phyloP scores from a whole-genome alignment of 2,797 vertebrate genomes.

The Poeciliopsis paucimaculata region DNA sequence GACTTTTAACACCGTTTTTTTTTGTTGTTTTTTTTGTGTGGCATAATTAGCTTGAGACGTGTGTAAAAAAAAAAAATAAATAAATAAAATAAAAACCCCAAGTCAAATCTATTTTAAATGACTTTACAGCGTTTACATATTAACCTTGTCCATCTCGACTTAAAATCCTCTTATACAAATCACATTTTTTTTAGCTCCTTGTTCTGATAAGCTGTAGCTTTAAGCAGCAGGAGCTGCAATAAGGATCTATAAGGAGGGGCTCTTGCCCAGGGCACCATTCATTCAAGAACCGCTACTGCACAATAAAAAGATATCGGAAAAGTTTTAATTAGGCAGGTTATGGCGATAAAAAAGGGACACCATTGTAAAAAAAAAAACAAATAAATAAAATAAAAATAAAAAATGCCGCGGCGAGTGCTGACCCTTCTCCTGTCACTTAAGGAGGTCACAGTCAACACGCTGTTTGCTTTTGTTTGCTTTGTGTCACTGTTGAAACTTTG shows the following conservation, averaged over 20 bases:
- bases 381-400: too few species aligned
- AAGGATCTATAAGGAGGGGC: not conserved
- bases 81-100: too few species aligned
- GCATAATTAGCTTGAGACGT: not conserved
- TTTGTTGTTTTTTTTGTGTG: too few species aligned
- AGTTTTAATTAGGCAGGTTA: not conserved
- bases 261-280: not conserved
- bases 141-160: not conserved
- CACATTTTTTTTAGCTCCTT: not conserved
- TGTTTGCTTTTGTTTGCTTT: conserved; percentile 55
- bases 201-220: not conserved
- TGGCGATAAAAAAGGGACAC: not conserved
- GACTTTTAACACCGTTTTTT: too few species aligned
- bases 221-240: not conserved
- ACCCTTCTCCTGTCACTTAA: conserved; percentile 27
- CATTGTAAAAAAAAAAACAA: not conserved
- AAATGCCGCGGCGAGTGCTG: not conserved
- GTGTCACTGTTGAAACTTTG: conserved; percentile 76
- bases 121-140: not conserved
- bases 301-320: not conserved
- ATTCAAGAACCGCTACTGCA: not conserved
- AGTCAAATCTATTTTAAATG: not conserved
- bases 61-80: not conserved
- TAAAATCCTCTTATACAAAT: not conserved
- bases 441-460: conserved; percentile 41